These are phyloP conservation scores for Danio aesculapii DNA, from an alignment of 2,797 vertebrate species.

Conservation along the genomic window DNA sequence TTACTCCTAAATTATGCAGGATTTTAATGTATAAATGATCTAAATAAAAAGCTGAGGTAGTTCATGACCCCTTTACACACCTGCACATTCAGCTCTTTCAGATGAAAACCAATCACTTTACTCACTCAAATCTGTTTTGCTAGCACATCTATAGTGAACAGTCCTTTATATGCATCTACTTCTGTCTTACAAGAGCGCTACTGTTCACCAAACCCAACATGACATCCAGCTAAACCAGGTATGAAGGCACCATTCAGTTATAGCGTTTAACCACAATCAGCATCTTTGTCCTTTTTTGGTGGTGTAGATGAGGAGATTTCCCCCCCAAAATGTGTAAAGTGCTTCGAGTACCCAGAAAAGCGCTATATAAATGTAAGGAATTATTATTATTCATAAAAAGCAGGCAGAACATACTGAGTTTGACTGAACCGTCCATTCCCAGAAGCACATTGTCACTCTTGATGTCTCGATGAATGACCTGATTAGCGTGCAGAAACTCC, in stretches of 20 bases:
- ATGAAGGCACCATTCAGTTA: not conserved
- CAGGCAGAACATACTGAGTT: slow-evolving; percentile 83
- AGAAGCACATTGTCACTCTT: slow-evolving; percentile 98
- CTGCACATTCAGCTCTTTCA: not conserved
- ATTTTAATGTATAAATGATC: no score
- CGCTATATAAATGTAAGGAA: no score
- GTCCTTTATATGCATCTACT: not conserved
- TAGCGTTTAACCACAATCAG: not conserved
- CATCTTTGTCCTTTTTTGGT: not conserved
- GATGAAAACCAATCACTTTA: not conserved
- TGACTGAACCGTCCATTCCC: slow-evolving; percentile 98
- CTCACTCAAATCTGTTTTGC: not conserved
- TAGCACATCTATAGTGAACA: not conserved
- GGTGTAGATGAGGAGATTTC: no score
- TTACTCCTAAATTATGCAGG: no score
- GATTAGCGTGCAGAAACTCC: slow-evolving; percentile 97
- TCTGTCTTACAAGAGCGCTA: not conserved
- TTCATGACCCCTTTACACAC: not conserved
- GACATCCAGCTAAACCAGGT: not conserved
- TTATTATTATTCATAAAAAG: not conserved
- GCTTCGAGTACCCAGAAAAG: no score
- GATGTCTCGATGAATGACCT: slow-evolving; percentile 98
- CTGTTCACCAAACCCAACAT: not conserved
- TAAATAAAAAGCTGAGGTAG: no score
- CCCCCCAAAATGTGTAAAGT: no score